These are phyloP conservation scores for Diplosoma virens DNA, from an alignment of 23 tunicate species.

Conservation along the genomic window DNA sequence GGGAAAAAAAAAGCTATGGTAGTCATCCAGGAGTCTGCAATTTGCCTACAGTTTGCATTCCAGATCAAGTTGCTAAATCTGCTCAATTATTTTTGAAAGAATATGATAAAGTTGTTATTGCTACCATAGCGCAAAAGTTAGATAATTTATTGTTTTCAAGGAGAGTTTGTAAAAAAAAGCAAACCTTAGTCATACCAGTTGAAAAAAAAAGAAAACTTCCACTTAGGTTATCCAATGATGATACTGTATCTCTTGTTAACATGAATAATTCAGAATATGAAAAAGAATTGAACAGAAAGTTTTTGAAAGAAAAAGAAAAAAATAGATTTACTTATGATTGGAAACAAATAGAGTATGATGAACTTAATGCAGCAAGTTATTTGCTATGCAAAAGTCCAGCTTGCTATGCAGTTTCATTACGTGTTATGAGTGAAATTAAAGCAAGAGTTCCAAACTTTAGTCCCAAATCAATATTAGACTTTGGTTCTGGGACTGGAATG, in stretches of 20 bases:
- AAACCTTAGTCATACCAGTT: background rate
- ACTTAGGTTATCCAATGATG: background rate
- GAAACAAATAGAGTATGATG: conserved; percentile 61
- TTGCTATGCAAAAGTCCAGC: conserved; percentile 58
- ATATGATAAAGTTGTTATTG: background rate
- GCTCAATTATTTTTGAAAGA: conserved; percentile 28
- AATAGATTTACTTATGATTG: conserved; percentile 8
- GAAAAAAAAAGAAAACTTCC: background rate
- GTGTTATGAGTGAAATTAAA: conserved; percentile 63
- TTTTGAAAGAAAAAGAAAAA: background rate
- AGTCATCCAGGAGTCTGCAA: conserved; percentile 69
- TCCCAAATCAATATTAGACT: conserved; percentile 61
- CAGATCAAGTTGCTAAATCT: conserved; percentile 29
- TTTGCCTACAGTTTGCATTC: conserved; percentile 46
- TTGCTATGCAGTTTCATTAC: conserved; percentile 53
- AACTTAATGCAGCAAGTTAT: conserved; percentile 55
- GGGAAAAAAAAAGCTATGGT: conserved; percentile 29
- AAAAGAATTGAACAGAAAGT: background rate
- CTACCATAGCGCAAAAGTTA: conserved; percentile 14
- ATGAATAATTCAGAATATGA: background rate
- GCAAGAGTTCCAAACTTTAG: conserved; percentile 33
- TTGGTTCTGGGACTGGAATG: conserved; percentile 91
- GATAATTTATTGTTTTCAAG: conserved; percentile 25
- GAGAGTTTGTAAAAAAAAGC: conserved; percentile 2
- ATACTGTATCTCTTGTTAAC: background rate